Conservation (phyloP, 2,797 vertebrate genomes). For the Galago senegalensis region DNA sequence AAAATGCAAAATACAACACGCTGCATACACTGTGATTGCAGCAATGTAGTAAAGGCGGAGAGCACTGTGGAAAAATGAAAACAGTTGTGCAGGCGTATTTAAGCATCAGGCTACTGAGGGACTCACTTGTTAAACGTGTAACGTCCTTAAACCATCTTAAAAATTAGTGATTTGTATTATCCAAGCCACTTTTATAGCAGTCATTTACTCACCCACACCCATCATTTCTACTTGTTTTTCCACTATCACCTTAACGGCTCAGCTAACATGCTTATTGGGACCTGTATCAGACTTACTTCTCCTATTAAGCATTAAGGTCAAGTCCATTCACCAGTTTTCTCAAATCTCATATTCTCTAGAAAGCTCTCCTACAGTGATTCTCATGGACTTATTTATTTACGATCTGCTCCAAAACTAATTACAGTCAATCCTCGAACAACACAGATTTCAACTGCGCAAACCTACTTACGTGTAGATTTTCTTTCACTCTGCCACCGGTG, state of each 20-base stretch:
- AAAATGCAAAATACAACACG: conserved; percentile 67
- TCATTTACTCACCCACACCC: not conserved
- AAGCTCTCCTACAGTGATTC: not conserved
- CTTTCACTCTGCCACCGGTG: not conserved
- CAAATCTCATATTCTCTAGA: not conserved
- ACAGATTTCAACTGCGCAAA: not conserved
- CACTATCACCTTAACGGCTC: not conserved
- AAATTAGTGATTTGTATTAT: conserved; percentile 24
- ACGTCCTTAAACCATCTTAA: not conserved
- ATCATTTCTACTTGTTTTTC: not conserved
- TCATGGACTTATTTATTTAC: not conserved
- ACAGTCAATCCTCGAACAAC: too few relatives aligned
- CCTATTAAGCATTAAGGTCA: not conserved
- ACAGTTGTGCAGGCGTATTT: not conserved
- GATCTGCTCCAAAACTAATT: not conserved
- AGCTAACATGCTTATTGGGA: not conserved
- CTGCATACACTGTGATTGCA: not conserved
- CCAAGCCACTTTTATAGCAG: not conserved
- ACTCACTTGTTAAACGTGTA: not conserved
- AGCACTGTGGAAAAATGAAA: not conserved
- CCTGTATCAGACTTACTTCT: not conserved
- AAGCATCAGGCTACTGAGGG: not conserved
- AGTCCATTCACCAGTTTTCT: not conserved
- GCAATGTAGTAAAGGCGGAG: not conserved
- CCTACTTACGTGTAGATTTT: too few relatives aligned